Base-by-base conservation (phyloP, 2,888 invertebrate species). In the Zygothrica quintamaculata region DNA sequence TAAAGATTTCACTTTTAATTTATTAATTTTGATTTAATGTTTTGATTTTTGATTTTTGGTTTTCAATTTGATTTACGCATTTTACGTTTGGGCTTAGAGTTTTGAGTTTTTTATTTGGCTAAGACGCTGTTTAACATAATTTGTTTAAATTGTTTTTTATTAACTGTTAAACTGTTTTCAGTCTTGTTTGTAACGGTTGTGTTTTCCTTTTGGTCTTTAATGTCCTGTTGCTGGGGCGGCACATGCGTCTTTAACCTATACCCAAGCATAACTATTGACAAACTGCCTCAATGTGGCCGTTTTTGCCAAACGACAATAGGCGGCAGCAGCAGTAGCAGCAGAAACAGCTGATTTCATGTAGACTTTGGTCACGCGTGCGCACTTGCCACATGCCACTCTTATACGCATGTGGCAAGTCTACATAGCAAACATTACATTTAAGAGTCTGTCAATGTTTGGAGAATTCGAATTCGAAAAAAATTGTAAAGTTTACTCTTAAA, bases 191-290 rank as follows among this genome's bases (percentile, higher is more conserved):
- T 9, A 34, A 13, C 12, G 5, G 39, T 15, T 33, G 36, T 0
- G 36, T 8, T 8, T 40, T 12, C 22, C 8, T 48, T 1, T 47
- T 42, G 46, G 37, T 75, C 56, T 57, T 51, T 52, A 46, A 40
- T 39, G 50, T 65, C 60, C 66, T 65, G 70, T 51, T 66, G 64
- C 56, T 65, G 44, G 67, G 44, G 67, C 68, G 76, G 66, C 79
- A 65, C 74, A 74, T 77, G 87, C 88, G 82, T 71, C 67, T 71
- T 78, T 78, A 72, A 81, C 75, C 78, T 81, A 79, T 44, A 74
- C 75, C 68, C 82, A 75, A 84, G 84, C 84, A 87, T 76, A 82
- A 87, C 82, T 85, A 85, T 87, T 82, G 88, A 85, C 84, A 82
- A 87, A 85, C 87, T 82, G 82, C 67, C 82, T 74, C 74, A 82